A percentile compares a stretch with the other conserved stretches of the same genome.
phyloP scores from a whole-genome alignment of 2,113 vertebrate genomes.

The Elaphurus davidianus region DNA sequence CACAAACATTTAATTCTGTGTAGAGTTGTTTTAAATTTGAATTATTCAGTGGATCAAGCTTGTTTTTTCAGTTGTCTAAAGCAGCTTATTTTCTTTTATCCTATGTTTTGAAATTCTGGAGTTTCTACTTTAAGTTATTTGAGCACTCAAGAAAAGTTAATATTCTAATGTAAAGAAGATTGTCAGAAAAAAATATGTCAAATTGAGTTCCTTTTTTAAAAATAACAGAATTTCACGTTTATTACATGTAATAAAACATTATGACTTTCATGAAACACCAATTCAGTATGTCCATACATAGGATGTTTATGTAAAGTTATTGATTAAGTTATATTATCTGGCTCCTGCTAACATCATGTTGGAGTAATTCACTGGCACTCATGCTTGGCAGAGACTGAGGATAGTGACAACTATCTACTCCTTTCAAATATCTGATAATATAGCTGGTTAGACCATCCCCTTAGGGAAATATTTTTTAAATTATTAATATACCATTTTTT shows the following conservation, averaged over 20 bases:
- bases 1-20: background rate
- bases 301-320: background rate
- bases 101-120: background rate
- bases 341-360: background rate
- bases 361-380: background rate
- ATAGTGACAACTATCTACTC: background rate
- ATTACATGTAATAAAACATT: background rate
- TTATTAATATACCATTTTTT: background rate
- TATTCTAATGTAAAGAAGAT: background rate
- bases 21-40: background rate
- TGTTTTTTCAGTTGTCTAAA: background rate
- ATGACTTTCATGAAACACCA: background rate
- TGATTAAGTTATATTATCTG: background rate
- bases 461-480: background rate
- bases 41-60: background rate
- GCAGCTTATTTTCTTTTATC: background rate
- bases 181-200: background rate
- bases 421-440: background rate
- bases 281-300: background rate
- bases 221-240: conserved; percentile 18
- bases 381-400: background rate
- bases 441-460: background rate
- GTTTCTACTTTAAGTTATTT: background rate
- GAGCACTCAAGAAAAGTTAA: background rate
- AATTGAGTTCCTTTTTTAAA: background rate